Conservation (phyloP, 2,888 invertebrate genomes). For the Morpho helenor region DNA sequence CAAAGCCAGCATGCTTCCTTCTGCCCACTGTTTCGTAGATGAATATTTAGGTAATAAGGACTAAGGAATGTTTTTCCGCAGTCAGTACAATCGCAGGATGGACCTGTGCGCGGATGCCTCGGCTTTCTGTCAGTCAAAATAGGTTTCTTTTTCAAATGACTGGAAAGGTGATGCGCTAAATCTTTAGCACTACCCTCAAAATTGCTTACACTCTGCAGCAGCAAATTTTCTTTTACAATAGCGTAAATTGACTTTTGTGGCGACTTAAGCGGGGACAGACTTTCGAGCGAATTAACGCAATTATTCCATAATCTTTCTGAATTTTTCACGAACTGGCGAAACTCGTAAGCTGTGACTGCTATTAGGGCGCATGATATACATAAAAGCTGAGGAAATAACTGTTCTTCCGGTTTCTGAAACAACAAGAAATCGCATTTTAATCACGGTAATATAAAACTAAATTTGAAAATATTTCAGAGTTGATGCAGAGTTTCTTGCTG, state of each 20-base stretch:
- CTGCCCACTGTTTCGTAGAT: conserved; percentile 60
- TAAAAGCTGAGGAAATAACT: conserved; percentile 45
- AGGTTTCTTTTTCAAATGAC: conserved; percentile 33
- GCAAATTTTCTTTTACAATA: conserved; percentile 44
- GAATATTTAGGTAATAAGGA: conserved; percentile 52
- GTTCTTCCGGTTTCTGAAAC: conserved; percentile 59
- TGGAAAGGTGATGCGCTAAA: conserved; percentile 42
- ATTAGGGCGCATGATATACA: conserved; percentile 52
- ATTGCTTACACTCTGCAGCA: conserved; percentile 45
- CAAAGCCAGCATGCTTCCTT: conserved; percentile 59
- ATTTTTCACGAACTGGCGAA: conserved; percentile 47
- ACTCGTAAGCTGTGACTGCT: conserved; percentile 55
- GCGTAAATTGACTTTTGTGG: conserved; percentile 47
- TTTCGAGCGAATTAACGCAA: conserved; percentile 40
- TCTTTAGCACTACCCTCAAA: conserved; percentile 44
- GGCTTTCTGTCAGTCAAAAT: conserved; percentile 26
- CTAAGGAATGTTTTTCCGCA: conserved; percentile 55
- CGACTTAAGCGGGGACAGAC: conserved; percentile 29
- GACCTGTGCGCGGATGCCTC: conserved; percentile 38
- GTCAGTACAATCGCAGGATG: conserved; percentile 50
- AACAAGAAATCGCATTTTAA: conserved; percentile 3
- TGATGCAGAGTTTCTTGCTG: too few species aligned
- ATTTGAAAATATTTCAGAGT: too few species aligned
- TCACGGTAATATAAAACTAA: not conserved
- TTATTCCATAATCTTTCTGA: conserved; percentile 51